Evolutionary conservation across 2,888 invertebrate genomes (phyloP).

Genomic region (Strigamia transsilvanica): DNA sequence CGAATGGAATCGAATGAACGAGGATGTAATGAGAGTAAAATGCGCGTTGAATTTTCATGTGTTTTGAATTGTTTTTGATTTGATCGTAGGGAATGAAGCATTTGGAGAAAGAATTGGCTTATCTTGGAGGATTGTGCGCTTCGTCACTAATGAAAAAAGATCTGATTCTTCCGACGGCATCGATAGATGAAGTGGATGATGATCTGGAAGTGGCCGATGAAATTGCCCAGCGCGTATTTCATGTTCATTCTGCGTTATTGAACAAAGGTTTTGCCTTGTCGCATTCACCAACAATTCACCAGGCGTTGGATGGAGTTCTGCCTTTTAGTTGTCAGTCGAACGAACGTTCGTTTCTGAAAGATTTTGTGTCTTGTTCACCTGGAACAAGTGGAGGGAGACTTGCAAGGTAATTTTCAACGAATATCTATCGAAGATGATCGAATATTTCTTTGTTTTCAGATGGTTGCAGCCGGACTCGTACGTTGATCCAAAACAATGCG

Average conservation of each 20-base stretch:
- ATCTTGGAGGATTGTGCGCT: conserved; percentile 90
- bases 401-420: conserved; percentile 68
- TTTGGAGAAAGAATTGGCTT: conserved; percentile 88
- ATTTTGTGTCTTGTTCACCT: conserved; percentile 86
- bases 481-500: conserved; percentile 87
- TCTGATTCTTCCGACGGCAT: conserved; percentile 72
- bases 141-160: conserved; percentile 87
- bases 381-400: conserved; percentile 89
- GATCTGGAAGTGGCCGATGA: conserved; percentile 78
- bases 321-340: conserved; percentile 84
- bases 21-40: conserved; percentile 60
- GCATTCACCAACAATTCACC: conserved; percentile 84
- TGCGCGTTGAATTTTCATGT: neutral
- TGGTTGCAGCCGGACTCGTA: conserved; percentile 95
- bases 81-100: conserved; percentile 70
- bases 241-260: conserved; percentile 77
- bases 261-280: conserved; percentile 89
- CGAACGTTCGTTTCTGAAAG: conserved; percentile 89
- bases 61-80: neutral
- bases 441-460: conserved; percentile 68
- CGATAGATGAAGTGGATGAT: conserved; percentile 71
- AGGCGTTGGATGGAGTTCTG: conserved; percentile 87
- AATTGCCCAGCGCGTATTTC: conserved; percentile 67
- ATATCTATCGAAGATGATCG: conserved; percentile 70
- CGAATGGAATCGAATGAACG: conserved; percentile 66